These are phyloP conservation scores for Heliconius erato DNA, from an alignment of 2,888 invertebrate genomes.

Conservation along the genomic window DNA sequence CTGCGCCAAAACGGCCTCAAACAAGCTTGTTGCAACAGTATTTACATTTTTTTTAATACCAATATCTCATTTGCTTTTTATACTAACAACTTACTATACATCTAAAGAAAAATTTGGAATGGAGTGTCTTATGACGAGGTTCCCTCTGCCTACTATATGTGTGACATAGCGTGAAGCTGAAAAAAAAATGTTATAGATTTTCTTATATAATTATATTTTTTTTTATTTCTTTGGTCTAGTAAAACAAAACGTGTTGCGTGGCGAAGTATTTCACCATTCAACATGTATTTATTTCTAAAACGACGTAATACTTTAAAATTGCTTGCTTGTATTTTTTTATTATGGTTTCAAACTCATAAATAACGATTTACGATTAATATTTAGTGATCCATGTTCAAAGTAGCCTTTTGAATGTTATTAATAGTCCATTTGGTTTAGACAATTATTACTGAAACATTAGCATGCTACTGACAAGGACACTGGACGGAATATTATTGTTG, in stretches of 20 bases:
- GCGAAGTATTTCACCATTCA: too few relatives aligned
- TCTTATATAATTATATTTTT: too few relatives aligned
- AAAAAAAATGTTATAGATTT: background rate
- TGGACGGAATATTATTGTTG: slow-evolving; percentile 39
- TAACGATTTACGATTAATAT: background rate
- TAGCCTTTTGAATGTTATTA: slow-evolving; percentile 28
- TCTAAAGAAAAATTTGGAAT: background rate
- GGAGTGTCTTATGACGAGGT: background rate
- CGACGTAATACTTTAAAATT: too few relatives aligned
- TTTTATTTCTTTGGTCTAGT: background rate
- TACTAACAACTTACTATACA: too few relatives aligned
- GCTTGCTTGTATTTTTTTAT: too few relatives aligned
- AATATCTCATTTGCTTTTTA: too few relatives aligned
- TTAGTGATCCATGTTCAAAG: background rate
- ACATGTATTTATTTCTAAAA: too few relatives aligned
- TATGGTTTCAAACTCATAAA: background rate
- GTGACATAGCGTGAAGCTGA: background rate
- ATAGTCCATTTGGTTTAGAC: slow-evolving; percentile 34
- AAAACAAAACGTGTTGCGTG: background rate
- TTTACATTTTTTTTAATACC: too few relatives aligned
- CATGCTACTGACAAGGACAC: slow-evolving; percentile 42
- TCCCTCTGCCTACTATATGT: background rate
- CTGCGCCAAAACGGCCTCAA: too few relatives aligned
- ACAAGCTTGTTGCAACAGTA: too few relatives aligned
- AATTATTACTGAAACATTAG: slow-evolving; percentile 36